Percentiles rank a stretch among this genome's conserved stretches.
Conservation (phyloP, 2,888 invertebrate genomes). For the Hypolimnas misippus region DNA sequence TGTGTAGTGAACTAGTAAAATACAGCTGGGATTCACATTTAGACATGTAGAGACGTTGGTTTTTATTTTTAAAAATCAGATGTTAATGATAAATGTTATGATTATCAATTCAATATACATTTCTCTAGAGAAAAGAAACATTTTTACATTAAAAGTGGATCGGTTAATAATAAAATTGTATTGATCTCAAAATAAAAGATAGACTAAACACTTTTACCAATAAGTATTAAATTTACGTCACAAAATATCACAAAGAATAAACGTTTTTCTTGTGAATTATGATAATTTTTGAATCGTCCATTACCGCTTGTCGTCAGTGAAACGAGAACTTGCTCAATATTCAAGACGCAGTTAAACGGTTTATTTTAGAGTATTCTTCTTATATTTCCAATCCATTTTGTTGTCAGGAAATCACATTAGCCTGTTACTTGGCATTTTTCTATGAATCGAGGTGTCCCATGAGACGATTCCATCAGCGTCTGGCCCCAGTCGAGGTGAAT, state of each 20-base stretch:
- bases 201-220: too few relatives aligned
- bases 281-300: background rate
- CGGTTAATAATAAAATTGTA: too few relatives aligned
- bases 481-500: slow-evolving; percentile 33
- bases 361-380: slow-evolving; percentile 7
- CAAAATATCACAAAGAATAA: background rate
- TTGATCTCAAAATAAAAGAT: too few relatives aligned
- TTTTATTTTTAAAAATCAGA: too few relatives aligned
- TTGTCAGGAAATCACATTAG: slow-evolving; percentile 29
- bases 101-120: too few relatives aligned
- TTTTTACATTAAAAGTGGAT: too few relatives aligned
- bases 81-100: too few relatives aligned
- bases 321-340: background rate
- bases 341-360: slow-evolving; percentile 8
- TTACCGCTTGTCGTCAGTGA: slow-evolving; percentile 2
- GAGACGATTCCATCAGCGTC: slow-evolving; percentile 69
- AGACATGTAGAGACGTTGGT: too few relatives aligned
- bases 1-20: too few relatives aligned
- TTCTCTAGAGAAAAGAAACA: too few relatives aligned
- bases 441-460: slow-evolving; percentile 48
- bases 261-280: background rate
- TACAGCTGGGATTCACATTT: too few relatives aligned
- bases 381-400: slow-evolving; percentile 11
- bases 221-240: background rate
- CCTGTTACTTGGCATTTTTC: slow-evolving; percentile 35